Percentiles rank a stretch among this genome's conserved stretches.
phyloP scores from a whole-genome alignment of 1,140 invertebrate species.

The Philaenus spumarius region DNA sequence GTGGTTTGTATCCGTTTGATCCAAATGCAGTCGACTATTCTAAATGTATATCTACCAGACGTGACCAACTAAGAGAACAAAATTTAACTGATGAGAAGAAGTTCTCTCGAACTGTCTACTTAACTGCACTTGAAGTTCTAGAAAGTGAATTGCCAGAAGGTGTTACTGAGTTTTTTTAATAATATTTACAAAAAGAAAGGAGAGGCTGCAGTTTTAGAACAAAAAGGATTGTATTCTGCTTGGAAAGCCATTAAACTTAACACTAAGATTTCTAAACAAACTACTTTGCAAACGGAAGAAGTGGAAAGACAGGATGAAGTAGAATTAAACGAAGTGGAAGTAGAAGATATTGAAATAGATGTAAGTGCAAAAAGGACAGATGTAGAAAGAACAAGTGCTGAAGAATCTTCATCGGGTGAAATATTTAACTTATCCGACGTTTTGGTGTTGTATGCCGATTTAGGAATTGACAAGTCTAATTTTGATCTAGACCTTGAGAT shows the following conservation, averaged over 20 bases:
- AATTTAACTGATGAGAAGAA: background rate
- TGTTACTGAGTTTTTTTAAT: too few relatives aligned
- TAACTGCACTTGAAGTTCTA: background rate
- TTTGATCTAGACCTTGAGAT: too few relatives aligned
- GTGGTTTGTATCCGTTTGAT: background rate
- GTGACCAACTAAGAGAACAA: background rate
- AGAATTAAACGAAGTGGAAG: background rate
- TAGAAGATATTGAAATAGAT: background rate
- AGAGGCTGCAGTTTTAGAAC: background rate
- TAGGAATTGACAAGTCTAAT: too few relatives aligned
- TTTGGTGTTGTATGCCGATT: too few relatives aligned
- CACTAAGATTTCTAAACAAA: background rate
- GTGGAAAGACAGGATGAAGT: background rate
- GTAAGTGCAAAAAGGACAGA: background rate
- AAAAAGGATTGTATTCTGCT: too few relatives aligned
- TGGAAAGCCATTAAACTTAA: background rate
- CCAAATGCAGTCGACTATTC: background rate
- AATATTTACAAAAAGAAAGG: background rate
- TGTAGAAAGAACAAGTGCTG: background rate
- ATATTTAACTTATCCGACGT: too few relatives aligned
- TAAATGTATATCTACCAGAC: background rate
- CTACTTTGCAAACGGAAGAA: background rate
- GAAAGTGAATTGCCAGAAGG: too few relatives aligned
- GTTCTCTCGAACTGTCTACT: background rate
- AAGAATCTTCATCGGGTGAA: too few relatives aligned